phyloP scores from a whole-genome alignment of 2,888 invertebrate genomes.

The Lymantria dispar region DNA sequence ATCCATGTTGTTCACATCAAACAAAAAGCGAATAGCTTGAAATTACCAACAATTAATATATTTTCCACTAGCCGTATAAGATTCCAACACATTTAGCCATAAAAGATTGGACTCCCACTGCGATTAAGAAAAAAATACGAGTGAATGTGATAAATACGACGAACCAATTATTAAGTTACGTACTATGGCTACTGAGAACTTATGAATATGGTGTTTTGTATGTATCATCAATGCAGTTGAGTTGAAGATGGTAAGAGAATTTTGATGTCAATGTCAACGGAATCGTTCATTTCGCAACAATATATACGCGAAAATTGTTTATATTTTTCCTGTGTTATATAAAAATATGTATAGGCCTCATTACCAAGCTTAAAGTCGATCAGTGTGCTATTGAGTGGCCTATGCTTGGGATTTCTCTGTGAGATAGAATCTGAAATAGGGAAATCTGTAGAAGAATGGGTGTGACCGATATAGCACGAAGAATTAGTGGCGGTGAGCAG shows the following conservation, averaged over 20 bases:
- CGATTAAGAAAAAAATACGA: constrained; percentile 20
- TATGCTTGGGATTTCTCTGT: too few relatives aligned
- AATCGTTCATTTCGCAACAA: background rate
- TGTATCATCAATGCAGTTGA: background rate
- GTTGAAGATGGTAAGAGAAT: background rate
- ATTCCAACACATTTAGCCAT: constrained; percentile 19
- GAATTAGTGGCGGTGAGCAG: too few relatives aligned
- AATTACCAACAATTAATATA: constrained; percentile 37
- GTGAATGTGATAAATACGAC: constrained; percentile 32
- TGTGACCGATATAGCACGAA: too few relatives aligned
- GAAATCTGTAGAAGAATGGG: too few relatives aligned
- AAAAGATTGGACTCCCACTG: constrained; percentile 26
- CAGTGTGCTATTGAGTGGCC: too few relatives aligned
- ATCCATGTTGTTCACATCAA: constrained; percentile 13
- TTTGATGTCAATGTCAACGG: background rate
- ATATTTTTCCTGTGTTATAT: too few relatives aligned
- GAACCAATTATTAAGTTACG: constrained; percentile 39
- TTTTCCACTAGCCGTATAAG: constrained; percentile 23
- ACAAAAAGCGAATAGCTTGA: constrained; percentile 33
- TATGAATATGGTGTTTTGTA: constrained; percentile 30
- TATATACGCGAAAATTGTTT: background rate
- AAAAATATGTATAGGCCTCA: too few relatives aligned
- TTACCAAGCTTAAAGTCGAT: too few relatives aligned
- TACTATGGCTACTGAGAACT: constrained; percentile 32
- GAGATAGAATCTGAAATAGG: too few relatives aligned